Conservation (phyloP, 1,140 invertebrate genomes). For the Cecropterus lyciades region DNA sequence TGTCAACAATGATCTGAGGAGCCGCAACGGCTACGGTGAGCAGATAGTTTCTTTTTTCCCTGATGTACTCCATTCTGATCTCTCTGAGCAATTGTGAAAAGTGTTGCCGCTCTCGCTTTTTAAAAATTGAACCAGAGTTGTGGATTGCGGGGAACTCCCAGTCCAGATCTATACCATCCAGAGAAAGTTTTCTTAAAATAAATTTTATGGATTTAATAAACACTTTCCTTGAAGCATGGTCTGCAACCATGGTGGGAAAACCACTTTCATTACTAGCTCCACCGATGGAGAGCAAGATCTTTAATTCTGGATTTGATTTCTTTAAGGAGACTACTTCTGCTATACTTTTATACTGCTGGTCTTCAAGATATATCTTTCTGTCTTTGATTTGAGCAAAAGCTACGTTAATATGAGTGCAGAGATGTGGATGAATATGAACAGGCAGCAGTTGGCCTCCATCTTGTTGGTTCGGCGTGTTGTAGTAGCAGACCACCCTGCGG, state of each 20-base stretch:
- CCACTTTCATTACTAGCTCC: slow-evolving; percentile 86
- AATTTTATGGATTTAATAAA: slow-evolving; percentile 89
- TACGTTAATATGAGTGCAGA: slow-evolving; percentile 93
- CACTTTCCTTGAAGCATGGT: slow-evolving; percentile 87
- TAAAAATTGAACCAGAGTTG: slow-evolving; percentile 9
- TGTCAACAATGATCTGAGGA: slow-evolving; percentile 88
- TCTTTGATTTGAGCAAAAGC: slow-evolving; percentile 89
- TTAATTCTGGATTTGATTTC: slow-evolving; percentile 87
- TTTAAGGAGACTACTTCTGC: slow-evolving; percentile 86
- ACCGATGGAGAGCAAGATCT: slow-evolving; percentile 92
- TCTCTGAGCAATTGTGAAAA: slow-evolving; percentile 90
- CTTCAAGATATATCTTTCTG: slow-evolving; percentile 83
- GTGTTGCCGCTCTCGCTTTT: slow-evolving; percentile 86
- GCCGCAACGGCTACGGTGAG: slow-evolving; percentile 92
- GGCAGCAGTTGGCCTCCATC: slow-evolving; percentile 79
- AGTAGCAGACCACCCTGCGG: slow-evolving; percentile 86
- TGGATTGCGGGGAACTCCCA: slow-evolving; percentile 93
- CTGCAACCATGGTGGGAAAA: slow-evolving; percentile 89
- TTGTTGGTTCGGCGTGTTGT: slow-evolving; percentile 78
- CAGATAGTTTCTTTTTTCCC: slow-evolving; percentile 85
- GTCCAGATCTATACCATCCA: slow-evolving; percentile 94
- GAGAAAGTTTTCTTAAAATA: slow-evolving; percentile 85
- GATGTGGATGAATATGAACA: slow-evolving; percentile 85
- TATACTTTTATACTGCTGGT: slow-evolving; percentile 76
- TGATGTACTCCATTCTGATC: slow-evolving; percentile 87